These are phyloP conservation scores for Cantharis flavilabris DNA, from an alignment of 2,888 invertebrate species.

Conservation along the genomic window DNA sequence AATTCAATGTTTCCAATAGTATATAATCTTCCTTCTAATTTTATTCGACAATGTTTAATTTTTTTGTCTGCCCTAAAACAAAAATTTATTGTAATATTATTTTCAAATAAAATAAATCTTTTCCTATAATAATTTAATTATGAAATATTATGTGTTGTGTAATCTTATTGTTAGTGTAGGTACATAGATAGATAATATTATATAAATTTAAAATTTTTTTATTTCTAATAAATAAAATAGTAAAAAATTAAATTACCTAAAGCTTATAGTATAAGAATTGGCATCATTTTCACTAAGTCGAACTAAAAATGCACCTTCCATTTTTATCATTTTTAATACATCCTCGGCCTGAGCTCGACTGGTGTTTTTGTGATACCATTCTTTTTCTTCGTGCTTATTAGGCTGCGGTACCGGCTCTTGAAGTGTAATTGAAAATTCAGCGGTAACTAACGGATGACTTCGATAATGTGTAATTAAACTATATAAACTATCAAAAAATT, in stretches of 20 bases:
- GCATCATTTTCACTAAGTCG: slow-evolving; percentile 87
- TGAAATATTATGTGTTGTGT: neutral
- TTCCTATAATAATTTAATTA: slow-evolving; percentile 6
- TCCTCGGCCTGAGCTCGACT: slow-evolving; percentile 86
- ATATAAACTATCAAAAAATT: slow-evolving; percentile 90
- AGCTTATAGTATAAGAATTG: slow-evolving; percentile 90
- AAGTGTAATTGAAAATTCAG: slow-evolving; percentile 86
- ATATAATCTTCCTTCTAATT: slow-evolving; percentile 88
- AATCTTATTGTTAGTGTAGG: neutral
- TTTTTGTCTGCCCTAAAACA: slow-evolving; percentile 81
- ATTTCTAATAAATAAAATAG: neutral
- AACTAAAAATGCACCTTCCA: slow-evolving; percentile 94
- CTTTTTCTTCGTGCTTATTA: slow-evolving; percentile 89
- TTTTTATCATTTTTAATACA: slow-evolving; percentile 78
- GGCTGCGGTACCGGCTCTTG: slow-evolving; percentile 94
- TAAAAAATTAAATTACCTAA: slow-evolving; percentile 65
- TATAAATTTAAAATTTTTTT: neutral
- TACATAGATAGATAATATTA: neutral
- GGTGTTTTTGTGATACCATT: slow-evolving; percentile 88
- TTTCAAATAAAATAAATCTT: neutral
- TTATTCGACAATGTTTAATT: slow-evolving; percentile 96
- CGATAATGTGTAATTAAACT: slow-evolving; percentile 90
- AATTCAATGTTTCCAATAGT: slow-evolving; percentile 91
- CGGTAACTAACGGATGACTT: slow-evolving; percentile 82
- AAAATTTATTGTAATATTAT: slow-evolving; percentile 13